Base-by-base conservation (phyloP, 2,797 vertebrate species). In the Bufotes viridis region DNA sequence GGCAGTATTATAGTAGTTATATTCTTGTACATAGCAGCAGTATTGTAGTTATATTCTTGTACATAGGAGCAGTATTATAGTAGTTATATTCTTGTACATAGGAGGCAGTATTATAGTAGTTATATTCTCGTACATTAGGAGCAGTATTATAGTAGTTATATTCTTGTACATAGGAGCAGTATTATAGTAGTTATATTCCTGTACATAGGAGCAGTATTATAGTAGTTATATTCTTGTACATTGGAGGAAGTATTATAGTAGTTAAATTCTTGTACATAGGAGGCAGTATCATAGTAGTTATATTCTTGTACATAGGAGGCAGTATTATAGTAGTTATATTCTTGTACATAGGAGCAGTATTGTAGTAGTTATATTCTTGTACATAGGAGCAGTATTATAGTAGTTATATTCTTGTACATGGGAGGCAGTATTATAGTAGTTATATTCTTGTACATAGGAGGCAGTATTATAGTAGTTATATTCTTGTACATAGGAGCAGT, bases 21-120 rank as follows among this genome's bases (percentile, higher is more conserved):
- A 63, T n/a, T 63, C 61, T 63, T 63, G 61, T 63, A 63, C 61
- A 63, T 63, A 63, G 61, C n/a, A 10, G n/a, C 29, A 69, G 29
- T 69, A 69, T 69, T 29, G 65, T 29, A 69, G 65, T 69, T 69
- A 69, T 24, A 63, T 63, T 63, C 61, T 63, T 63, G 61, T 63
- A 63, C 61, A 63, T 63, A 63, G 61, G 61, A n/a, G 61, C 20
- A 63, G 61, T 63, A 63, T 63, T 63, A 63, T 63, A 63, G 61
- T 63, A 63, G 61, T 63, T 63, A 63, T 63, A 63, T 63, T 63
- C 61, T 63, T 63, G 61, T 63, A 63, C 20, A 63, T n/a, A 63
- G 61, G 61, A n/a, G 61, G 60, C 18, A 61, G 60, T 61, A 63
- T 63, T 63, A 63, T 63, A 63, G 60, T 63, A 63, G 60, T 63